A percentile compares a stretch with the other conserved stretches of the same genome.
These are phyloP conservation scores for Macrosteles quadrilineatus DNA, from an alignment of 1,140 invertebrate genomes.

Conservation along the genomic window DNA sequence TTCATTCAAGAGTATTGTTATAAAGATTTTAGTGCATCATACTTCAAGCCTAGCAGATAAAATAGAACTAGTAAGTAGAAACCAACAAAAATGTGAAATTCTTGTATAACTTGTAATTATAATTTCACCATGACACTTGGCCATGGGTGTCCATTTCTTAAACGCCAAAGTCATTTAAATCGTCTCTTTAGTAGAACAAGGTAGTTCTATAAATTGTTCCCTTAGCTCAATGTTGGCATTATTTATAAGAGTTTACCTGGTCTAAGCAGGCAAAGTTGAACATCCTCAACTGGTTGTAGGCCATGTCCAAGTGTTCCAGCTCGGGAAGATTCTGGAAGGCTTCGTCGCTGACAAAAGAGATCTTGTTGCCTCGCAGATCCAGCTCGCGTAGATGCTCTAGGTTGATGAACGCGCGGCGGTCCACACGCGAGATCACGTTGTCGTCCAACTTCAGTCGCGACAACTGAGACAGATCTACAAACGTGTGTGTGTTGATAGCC, in stretches of 20 bases:
- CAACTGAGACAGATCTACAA: constrained; percentile 71
- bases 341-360: constrained; percentile 64
- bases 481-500: constrained; percentile 71
- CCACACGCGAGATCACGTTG: constrained; percentile 66
- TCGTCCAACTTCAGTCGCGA: constrained; percentile 75
- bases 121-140: no score
- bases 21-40: no score
- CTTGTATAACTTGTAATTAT: no score
- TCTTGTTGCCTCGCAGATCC: constrained; percentile 78
- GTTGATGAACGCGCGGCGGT: constrained; percentile 74
- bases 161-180: no score
- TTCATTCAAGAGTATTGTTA: no score
- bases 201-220: no score
- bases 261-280: constrained; percentile 82
- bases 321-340: constrained; percentile 78
- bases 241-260: constrained; percentile 63
- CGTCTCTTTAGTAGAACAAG: no score
- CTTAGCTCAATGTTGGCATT: no score
- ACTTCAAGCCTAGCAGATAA: no score
- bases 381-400: constrained; percentile 71
- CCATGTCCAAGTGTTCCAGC: constrained; percentile 75
- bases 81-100: no score
- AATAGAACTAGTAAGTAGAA: no score
- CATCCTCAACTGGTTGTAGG: constrained; percentile 74
- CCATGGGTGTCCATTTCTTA: no score